Percentiles rank a stretch among this genome's conserved stretches.
Conservation (phyloP, 1,140 invertebrate species). For the Drosophila ananassae region DNA sequence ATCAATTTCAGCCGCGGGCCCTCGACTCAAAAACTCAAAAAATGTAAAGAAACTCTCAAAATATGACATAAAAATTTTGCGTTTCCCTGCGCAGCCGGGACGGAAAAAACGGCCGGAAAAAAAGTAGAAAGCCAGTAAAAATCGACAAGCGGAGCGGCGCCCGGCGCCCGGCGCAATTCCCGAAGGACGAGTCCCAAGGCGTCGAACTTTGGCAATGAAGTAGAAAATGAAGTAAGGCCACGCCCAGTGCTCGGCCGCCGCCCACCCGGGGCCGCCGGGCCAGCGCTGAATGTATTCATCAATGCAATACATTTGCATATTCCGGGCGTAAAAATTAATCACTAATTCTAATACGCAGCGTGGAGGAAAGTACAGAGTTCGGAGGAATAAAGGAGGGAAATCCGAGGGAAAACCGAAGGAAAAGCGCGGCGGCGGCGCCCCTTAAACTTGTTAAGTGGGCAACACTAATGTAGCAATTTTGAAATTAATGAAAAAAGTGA, state of each 20-base stretch:
- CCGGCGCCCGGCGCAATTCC: slow-evolving; percentile 46
- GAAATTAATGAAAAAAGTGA: slow-evolving; percentile 69
- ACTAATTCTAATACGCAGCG: slow-evolving; percentile 83
- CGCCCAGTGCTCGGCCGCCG: slow-evolving; percentile 36
- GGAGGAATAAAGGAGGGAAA: background rate
- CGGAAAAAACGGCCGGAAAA: slow-evolving; percentile 9
- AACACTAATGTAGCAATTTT: slow-evolving; percentile 84
- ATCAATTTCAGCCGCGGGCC: slow-evolving; percentile 76
- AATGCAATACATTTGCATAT: slow-evolving; percentile 83
- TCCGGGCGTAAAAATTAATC: slow-evolving; percentile 83
- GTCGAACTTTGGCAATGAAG: slow-evolving; percentile 81
- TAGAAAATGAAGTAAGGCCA: slow-evolving; percentile 81
- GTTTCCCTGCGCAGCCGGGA: slow-evolving; percentile 54
- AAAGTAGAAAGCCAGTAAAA: slow-evolving; percentile 37
- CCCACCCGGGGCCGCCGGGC: slow-evolving; percentile 11
- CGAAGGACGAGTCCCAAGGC: slow-evolving; percentile 55
- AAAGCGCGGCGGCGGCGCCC: slow-evolving; percentile 20
- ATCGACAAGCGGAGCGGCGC: slow-evolving; percentile 40
- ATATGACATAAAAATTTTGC: slow-evolving; percentile 82
- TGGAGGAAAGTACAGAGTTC: slow-evolving; percentile 18
- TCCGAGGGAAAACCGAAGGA: slow-evolving; percentile 3
- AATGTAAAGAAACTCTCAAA: slow-evolving; percentile 48
- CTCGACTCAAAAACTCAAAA: slow-evolving; percentile 5
- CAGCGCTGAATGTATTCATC: slow-evolving; percentile 75
- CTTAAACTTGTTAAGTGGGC: slow-evolving; percentile 83